Base-by-base conservation (phyloP, 1,140 invertebrate species). In the Aphidius gifuensis region DNA sequence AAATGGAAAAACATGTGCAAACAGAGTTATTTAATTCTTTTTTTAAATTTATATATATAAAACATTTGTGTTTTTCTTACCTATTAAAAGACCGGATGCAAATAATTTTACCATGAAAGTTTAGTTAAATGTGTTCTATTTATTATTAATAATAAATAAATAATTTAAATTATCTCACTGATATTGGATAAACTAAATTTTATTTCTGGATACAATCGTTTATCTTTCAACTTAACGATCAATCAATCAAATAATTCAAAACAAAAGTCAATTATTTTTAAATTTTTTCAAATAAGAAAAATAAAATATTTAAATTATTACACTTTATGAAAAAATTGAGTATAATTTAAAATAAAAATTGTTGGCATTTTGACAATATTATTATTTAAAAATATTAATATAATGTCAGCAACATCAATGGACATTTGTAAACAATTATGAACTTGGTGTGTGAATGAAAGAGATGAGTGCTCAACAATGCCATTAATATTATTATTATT, bases 401-500 rank as follows among this genome's bases (percentile, higher is more conserved):
- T 58, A 16, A 72, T 64, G 6, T 62, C 56, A 40, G 64, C 57
- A n/a, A 67, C 6, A 43, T 67, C 47, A 5, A 65, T 40, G 0
- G 23, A 32, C 23, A 32, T 32, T 32, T 32, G 23, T 9, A 45
- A 51, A 39, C 72, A 74, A 1, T 48, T 38, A 58, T 66, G 64
- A 11, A n/a, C 49, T 49, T 61, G 16, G n/a, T 57, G 4, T 2
- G 8, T 9, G 21, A 50, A 43, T 69, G 53, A 8, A 68, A 61
- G 5, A 72, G 7, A 49, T 69, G 65, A 16, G 64, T 60, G n/a
- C 55, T 69, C 73, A 72, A 74, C 4, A 73, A 39, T 23, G 67
- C 65, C 32, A 70, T 11, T 71, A 69, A 72, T 40, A 64, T 47
- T n/a, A 46, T 45, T 46, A 16, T 56, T 44, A 39, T 53, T 38